Conservation (phyloP, 2,888 invertebrate genomes). For the Cantharis rustica region DNA sequence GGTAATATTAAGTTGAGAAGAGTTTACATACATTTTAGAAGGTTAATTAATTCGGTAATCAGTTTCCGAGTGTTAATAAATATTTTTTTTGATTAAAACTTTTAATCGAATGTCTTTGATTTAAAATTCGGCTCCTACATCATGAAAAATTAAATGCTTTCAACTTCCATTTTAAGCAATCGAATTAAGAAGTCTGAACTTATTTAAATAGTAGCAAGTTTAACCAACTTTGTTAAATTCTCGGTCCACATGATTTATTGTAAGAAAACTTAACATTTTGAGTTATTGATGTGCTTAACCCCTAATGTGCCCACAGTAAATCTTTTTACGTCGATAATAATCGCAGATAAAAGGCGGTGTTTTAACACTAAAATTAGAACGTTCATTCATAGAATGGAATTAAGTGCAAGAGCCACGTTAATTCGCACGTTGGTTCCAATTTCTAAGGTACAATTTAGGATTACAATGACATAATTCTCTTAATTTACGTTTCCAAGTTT, state of each 20-base stretch:
- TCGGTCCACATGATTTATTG: neutral
- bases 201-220: neutral
- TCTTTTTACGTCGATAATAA: neutral
- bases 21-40: too few relatives aligned
- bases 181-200: neutral
- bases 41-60: neutral
- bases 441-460: neutral
- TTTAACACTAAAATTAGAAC: neutral
- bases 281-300: neutral
- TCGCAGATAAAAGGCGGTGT: neutral
- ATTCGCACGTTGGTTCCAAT: neutral
- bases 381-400: neutral
- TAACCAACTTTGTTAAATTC: neutral
- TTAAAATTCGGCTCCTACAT: neutral
- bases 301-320: neutral
- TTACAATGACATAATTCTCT: neutral
- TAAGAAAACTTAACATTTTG: neutral
- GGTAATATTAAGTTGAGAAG: too few relatives aligned
- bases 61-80: too few relatives aligned
- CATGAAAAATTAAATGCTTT: neutral
- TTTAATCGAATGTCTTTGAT: neutral
- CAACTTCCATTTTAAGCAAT: neutral
- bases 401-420: neutral
- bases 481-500: neutral
- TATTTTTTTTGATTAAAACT: neutral